Base-by-base conservation (phyloP, 2,797 vertebrate species). In the Chrosomus eos region DNA sequence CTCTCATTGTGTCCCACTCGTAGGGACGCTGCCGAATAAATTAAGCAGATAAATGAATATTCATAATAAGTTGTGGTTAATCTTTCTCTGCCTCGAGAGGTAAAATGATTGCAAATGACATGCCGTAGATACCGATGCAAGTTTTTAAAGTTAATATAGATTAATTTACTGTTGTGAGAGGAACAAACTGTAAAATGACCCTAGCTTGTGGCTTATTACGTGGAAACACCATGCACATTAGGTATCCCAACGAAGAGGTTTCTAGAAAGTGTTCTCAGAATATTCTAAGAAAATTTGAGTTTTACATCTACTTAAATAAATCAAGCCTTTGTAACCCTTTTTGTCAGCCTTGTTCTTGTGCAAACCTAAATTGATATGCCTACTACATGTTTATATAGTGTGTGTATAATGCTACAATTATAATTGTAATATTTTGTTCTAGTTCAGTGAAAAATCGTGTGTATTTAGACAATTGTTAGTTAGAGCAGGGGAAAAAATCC, bases 1-100 rank as follows among this genome's bases (percentile, higher is more conserved):
- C 53, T 80, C 86, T 89, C 86, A 89, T 92, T 91, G 91, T 87
- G 83, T 67, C 58, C 79, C 21, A 55, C 83, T 86, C 71, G 58
- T 43, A 77, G 55, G 64, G 23, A 82, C 33, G 48, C 38, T 64
- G 21, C 31, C 48, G 38, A 14, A 85, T 80, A 76, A 81, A 82
- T 85, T 71, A 85, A 80, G 64, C n/a, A 87, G 67, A 89, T 85
- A 51, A 80, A 87, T 70, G 66, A 84, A 82, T 78, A 75, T 64
- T 83, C 71, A 71, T 87, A 85, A 88, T 88, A 81, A 70, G 38
- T 70, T 76, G 19, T 11, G 28, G 53, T 72, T 86, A 79, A 87
- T 88, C 88, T 87, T 81, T 58, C 19, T 36, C 38, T 66, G 67
- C 33, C 38, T 85, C 48, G 21, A 68, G 84, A 87, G 87, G 83